These are phyloP conservation scores for Rhinichthys osculus DNA, from an alignment of 2,797 vertebrate genomes.

Conservation along the genomic window DNA sequence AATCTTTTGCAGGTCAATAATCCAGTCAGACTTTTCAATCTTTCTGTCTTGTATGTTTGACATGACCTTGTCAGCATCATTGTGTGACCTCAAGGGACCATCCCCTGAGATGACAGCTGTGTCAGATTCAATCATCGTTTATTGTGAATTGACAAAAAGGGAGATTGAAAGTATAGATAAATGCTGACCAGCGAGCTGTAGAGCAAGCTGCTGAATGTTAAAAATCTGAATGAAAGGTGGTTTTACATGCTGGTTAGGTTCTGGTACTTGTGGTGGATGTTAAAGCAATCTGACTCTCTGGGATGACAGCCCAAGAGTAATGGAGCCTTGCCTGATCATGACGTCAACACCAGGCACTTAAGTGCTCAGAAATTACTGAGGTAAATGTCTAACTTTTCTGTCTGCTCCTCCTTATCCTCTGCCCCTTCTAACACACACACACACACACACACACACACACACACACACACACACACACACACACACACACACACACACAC, in stretches of 20 bases:
- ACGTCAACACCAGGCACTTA: constrained; percentile 43
- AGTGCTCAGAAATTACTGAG: constrained; percentile 44
- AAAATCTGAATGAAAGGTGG: constrained; percentile 34
- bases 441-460: constrained; percentile 32
- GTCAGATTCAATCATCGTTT: constrained; percentile 6
- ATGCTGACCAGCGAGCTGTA: constrained; percentile 20
- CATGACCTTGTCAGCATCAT: constrained; percentile 25
- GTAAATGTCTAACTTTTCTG: constrained; percentile 46
- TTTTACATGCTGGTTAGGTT: constrained; percentile 36
- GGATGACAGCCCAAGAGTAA: constrained; percentile 41
- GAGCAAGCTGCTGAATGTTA: constrained; percentile 23
- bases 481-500: neutral
- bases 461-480: constrained; percentile 34
- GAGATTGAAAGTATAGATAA: constrained; percentile 15
- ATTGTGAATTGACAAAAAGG: constrained; percentile 11
- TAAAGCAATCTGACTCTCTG: constrained; percentile 42
- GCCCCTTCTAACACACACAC: constrained; percentile 26
- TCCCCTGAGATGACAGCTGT: constrained; percentile 17
- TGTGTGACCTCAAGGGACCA: constrained; percentile 22
- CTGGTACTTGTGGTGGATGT: constrained; percentile 14
- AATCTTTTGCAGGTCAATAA: constrained; percentile 10
- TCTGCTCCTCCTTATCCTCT: constrained; percentile 36
- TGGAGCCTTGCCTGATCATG: constrained; percentile 30
- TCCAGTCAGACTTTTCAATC: neutral
- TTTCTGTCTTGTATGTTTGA: constrained; percentile 11